Evolutionary conservation across 2,888 invertebrate genomes (phyloP), one percentile per base, ranked within the genome.

Genomic region (Ptycholaimellus sp.): DNA sequence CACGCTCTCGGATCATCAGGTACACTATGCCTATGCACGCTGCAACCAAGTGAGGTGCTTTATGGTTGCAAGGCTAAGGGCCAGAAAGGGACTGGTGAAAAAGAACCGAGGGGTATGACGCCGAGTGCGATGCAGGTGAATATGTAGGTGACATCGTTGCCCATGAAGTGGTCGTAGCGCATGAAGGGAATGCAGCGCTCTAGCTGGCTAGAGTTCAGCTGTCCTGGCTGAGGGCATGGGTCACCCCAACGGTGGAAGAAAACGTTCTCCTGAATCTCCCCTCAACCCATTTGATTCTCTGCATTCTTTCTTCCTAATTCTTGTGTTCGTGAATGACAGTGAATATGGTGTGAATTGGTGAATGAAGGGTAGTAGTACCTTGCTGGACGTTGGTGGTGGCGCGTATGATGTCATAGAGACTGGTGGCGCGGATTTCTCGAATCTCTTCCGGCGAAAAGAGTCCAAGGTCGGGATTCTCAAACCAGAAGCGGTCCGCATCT

Each of bases 91-190:
- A n/a, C n/a, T n/a, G n/a, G n/a, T n/a, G 16, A 37, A 37, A 27
- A 37, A 17, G 25, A 25, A 67, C 67, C 46, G 38, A 93, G 75
- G 5, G 93, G 93, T 11, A 93, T 77, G 50, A 87, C 79, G 2
- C 74, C 77, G 30, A 96, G 68, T 46, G 80, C 76, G 11, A 87
- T 71, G 57, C 87, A 87, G 0, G 76, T 79, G 61, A 85, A 85
- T 52, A 93, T 87, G 65, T 81, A 96, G n/a, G 82, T 78, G 40
- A 90, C 68, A 60, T 93, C 90, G 51, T 85, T 90, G 18, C 87
- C 90, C 29, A 56, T 51, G 46, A 63, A 63, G 60, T 90, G 90
- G 59, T 93, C 87, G 55, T 79, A 83, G 39, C 83, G 80, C 47
- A 74, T 73, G 27, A 90, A 68, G 47, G 78, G 76, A 47, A 75